Base-by-base conservation (phyloP, 2,797 vertebrate species). In the Premnoplex brunnescens region DNA sequence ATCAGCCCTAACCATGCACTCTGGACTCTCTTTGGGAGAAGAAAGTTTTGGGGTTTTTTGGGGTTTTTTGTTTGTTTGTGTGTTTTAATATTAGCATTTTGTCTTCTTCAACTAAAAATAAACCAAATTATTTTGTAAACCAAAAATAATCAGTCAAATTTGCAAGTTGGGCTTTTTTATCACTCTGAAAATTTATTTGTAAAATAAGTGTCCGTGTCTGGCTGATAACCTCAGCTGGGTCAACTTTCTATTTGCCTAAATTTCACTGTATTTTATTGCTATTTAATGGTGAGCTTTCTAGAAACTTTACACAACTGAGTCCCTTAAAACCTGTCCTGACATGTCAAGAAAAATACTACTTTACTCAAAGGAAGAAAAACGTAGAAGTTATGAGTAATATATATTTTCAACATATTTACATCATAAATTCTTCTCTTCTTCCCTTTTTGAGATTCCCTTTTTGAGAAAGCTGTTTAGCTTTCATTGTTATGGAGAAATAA, bases 161-260 rank as follows among this genome's bases (percentile, higher is more conserved):
- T 63, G 19, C 68, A 79, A 63, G 28, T 18, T 34, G 13, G 14
- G 6, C 7, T 52, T 85, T 83, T 69, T 49, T 23, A 43, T 46
- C 55, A 60, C 48, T 91, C 72, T 83, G 63, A 94, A 96, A 56
- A 91, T 94, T 83, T 52, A 21, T 11, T 85, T 95, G 54, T 59
- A 91, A 95, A 95, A 34, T 17, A 90, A 91, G 28, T 36, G 23
- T 73, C 88, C 30, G 1, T 44, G 9, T 26, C 44, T 68, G 58
- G 85, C 18, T 85, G 54, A 69, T 19, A 88, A 14, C 12, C 3
- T 44, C 48, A 64, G 12, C 7, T 55, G 58, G 12, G 9, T 72
- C 67, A 72, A 67, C 59, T 84, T 89, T 71, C 54, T 52, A 22
- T 79, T 79, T 69, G 14, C 52, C 19, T 59, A 16, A 6, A 89